Conservation (phyloP, 2,797 vertebrate genomes). For the Pseudochirops cupreus region DNA sequence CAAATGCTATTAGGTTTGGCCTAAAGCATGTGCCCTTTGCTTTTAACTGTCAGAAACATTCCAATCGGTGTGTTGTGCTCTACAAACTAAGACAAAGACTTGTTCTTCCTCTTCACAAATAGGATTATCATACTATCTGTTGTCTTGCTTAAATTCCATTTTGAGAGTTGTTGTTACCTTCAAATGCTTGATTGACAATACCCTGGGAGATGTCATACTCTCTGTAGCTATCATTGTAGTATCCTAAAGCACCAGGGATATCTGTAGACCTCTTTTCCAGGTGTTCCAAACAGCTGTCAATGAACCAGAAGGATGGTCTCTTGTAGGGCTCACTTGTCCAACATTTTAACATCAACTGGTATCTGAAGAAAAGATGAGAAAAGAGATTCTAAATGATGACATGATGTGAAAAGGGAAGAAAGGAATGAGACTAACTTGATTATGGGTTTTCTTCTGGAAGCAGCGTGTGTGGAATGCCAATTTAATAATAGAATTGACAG, state of each 20-base stretch:
- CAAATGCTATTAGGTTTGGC: slow-evolving; percentile 84
- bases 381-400: slow-evolving; percentile 80
- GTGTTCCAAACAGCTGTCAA: slow-evolving; percentile 85
- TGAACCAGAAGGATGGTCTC: slow-evolving; percentile 81
- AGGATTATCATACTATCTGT: slow-evolving; percentile 88
- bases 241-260: slow-evolving; percentile 73
- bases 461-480: slow-evolving; percentile 94
- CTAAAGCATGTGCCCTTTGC: slow-evolving; percentile 76
- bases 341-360: slow-evolving; percentile 83
- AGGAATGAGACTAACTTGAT: slow-evolving; percentile 85
- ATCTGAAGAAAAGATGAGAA: slow-evolving; percentile 79
- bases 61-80: slow-evolving; percentile 89
- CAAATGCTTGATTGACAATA: slow-evolving; percentile 90
- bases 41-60: slow-evolving; percentile 86
- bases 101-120: slow-evolving; percentile 86
- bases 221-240: slow-evolving; percentile 83
- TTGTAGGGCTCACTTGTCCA: slow-evolving; percentile 79
- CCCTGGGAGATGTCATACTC: slow-evolving; percentile 90
- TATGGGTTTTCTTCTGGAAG: slow-evolving; percentile 85
- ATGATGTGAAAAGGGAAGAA: slow-evolving; percentile 84
- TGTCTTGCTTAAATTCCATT: slow-evolving; percentile 84
- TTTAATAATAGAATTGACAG: slow-evolving; percentile 95
- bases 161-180: slow-evolving; percentile 64
- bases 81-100: slow-evolving; percentile 82
- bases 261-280: slow-evolving; percentile 81